Percentiles rank a stretch among this genome's conserved stretches.
These are phyloP conservation scores for Uropetala carovei DNA, from an alignment of 2,888 invertebrate species.

Conservation along the genomic window DNA sequence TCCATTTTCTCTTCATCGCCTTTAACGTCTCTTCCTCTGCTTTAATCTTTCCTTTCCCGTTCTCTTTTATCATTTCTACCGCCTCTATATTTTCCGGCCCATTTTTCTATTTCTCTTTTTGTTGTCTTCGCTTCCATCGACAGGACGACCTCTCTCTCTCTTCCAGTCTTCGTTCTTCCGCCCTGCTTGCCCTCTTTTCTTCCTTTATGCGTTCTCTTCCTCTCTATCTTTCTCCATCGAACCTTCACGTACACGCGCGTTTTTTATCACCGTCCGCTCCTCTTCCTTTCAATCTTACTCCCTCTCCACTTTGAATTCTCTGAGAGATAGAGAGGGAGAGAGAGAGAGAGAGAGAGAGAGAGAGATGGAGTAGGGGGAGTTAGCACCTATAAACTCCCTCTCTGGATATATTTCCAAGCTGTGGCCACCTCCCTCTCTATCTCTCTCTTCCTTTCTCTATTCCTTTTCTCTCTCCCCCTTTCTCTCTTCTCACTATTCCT, in stretches of 20 bases:
- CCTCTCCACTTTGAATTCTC: neutral
- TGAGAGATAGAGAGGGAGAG: neutral
- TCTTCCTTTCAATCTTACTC: neutral
- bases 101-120: neutral
- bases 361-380: neutral
- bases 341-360: neutral
- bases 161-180: neutral
- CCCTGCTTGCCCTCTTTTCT: neutral
- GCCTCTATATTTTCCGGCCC: neutral
- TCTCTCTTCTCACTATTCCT: no score
- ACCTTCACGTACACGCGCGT: neutral
- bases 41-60: neutral
- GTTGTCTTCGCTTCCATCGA: neutral
- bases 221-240: neutral
- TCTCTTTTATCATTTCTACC: neutral
- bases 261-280: slow-evolving; percentile 15
- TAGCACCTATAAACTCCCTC: slow-evolving; percentile 3
- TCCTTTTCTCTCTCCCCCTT: no score
- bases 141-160: neutral
- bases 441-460: slow-evolving; percentile 6
- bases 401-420: neutral
- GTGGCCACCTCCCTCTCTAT: neutral
- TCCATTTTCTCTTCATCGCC: neutral
- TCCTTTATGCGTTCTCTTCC: neutral
- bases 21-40: neutral